phyloP scores from a whole-genome alignment of 2,113 vertebrate genomes.

The Chaenocephalus aceratus region DNA sequence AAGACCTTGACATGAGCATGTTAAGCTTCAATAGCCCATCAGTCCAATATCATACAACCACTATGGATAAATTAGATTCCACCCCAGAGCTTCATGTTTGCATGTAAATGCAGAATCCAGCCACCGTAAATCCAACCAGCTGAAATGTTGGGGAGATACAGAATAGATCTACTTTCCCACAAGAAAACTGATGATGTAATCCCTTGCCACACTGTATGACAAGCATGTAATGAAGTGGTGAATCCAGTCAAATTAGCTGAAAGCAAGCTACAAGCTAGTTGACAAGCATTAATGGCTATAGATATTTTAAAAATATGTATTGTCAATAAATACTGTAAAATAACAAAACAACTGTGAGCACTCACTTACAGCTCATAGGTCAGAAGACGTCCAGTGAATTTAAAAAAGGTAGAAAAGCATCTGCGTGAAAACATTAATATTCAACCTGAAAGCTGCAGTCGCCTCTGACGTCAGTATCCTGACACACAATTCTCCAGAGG shows the following conservation, averaged over 20 bases:
- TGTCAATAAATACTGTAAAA: not conserved
- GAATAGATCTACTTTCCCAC: not conserved
- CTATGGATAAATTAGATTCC: not conserved
- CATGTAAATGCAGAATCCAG: not conserved
- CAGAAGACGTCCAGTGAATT: constrained; percentile 14
- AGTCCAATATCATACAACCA: not conserved
- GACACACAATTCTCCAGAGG: constrained; percentile 30
- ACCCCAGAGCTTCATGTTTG: not conserved
- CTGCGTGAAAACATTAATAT: not conserved
- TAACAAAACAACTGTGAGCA: not conserved
- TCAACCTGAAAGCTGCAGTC: not conserved
- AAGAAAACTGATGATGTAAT: not conserved
- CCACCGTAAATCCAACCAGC: not conserved
- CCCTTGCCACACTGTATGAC: not conserved
- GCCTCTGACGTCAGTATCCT: constrained; percentile 3
- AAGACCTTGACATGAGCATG: not conserved
- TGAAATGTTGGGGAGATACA: not conserved
- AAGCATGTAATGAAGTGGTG: not conserved
- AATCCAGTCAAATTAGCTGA: not conserved
- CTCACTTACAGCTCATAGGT: constrained; percentile 38
- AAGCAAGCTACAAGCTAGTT: too few relatives aligned
- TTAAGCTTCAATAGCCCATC: not conserved
- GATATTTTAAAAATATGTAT: not conserved
- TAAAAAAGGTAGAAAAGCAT: constrained; percentile 23
- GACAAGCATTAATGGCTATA: not conserved